These are phyloP conservation scores for Bombus huntii DNA, from an alignment of 1,140 invertebrate genomes.

Conservation along the genomic window DNA sequence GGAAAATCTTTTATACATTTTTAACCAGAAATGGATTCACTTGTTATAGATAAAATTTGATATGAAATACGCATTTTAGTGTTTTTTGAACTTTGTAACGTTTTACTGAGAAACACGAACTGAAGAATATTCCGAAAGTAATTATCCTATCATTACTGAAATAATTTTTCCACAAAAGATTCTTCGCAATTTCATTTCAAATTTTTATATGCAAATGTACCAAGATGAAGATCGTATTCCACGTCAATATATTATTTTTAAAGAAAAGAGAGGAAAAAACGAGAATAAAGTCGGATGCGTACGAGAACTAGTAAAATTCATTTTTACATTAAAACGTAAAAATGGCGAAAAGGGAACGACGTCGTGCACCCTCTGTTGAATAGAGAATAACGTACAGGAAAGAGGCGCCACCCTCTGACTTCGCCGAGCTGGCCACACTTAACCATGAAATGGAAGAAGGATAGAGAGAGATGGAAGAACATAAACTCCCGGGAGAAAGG, in stretches of 20 bases:
- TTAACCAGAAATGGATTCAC: background rate
- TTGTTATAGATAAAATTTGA: background rate
- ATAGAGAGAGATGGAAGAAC: conserved; percentile 45
- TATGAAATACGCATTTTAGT: no score
- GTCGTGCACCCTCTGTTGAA: conserved; percentile 40
- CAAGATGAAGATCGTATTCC: background rate
- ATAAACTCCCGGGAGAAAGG: conserved; percentile 69
- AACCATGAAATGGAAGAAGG: conserved; percentile 45
- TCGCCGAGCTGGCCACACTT: conserved; percentile 17
- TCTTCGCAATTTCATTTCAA: background rate
- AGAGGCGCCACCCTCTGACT: conserved; percentile 51
- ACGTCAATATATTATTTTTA: conserved; percentile 10
- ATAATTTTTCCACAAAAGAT: background rate
- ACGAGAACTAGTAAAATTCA: conserved; percentile 23
- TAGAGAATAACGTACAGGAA: conserved; percentile 44
- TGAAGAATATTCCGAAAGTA: background rate
- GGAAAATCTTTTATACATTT: conserved; percentile 8
- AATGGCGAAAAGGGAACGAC: conserved; percentile 34
- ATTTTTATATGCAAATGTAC: background rate
- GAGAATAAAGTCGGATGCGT: background rate
- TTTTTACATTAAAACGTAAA: conserved; percentile 30
- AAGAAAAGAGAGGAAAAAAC: background rate
- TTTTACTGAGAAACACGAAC: background rate
- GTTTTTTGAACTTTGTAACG: background rate
- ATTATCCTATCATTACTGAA: background rate